Evolutionary conservation across 2,888 invertebrate species (phyloP).

Genomic region (Cordilura impudica): DNA sequence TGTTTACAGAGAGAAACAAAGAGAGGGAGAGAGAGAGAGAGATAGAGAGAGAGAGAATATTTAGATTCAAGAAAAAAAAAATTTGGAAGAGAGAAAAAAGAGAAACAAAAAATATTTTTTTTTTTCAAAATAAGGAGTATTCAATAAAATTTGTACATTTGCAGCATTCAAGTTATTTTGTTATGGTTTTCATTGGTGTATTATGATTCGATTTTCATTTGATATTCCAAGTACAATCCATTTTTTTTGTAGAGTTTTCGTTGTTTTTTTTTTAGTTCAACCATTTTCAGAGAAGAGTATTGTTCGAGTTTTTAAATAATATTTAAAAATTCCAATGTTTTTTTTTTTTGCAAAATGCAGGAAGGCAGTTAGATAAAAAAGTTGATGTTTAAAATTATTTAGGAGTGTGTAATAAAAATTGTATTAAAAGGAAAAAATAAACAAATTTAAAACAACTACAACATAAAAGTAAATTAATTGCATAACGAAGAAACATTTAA

Average conservation of each 20-base stretch:
- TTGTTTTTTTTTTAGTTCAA: neutral
- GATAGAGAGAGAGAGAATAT: neutral
- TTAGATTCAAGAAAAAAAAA: neutral
- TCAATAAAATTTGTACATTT: neutral
- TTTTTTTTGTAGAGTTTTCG: neutral
- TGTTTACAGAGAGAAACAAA: neutral
- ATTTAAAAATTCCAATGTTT: conserved; percentile 7
- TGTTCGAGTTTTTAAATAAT: neutral
- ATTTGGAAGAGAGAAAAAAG: conserved; percentile 1
- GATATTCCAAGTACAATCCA: conserved; percentile 27
- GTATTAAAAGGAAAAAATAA: neutral
- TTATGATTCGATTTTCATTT: neutral
- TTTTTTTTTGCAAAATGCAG: conserved; percentile 35
- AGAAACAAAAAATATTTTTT: no score
- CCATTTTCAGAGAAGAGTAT: neutral
- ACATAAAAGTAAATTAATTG: neutral
- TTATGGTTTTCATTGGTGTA: neutral
- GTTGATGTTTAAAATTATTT: conserved; percentile 29
- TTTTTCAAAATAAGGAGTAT: neutral
- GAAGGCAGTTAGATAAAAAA: conserved; percentile 54
- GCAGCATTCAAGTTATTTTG: neutral
- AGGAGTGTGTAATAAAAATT: neutral
- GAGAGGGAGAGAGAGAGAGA: neutral
- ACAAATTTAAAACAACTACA: neutral
- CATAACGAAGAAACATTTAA: no score